Evolutionary conservation across 2,113 vertebrate genomes (phyloP), one percentile per base, ranked within the genome.

Genomic region (Mus pahari): DNA sequence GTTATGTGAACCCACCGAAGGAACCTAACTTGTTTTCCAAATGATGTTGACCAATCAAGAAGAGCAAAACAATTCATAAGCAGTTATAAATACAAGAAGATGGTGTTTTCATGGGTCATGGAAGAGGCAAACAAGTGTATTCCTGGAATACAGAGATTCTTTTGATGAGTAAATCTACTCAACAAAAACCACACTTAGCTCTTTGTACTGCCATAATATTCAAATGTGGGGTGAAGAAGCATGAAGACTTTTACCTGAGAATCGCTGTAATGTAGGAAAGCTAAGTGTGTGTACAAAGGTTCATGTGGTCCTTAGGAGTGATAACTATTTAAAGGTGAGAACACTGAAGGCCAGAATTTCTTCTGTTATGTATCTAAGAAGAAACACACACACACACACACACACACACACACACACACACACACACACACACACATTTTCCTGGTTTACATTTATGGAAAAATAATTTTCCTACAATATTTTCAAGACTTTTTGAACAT

Each of bases 11-110:
- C 8, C 68, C 60, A 78, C 83, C 92, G 82, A 96, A 92, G 48
- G 50, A 71, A 79, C 92, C 39, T 97, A 82, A 89, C 91, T 92
- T 84, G 24, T 53, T 86, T 97, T 96, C 79, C 58, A 95, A 94
- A 94, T 42, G 79, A 86, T 90, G 83, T 83, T 36, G 94, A 78
- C 77, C 77, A 95, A 92, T 87, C 93, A 60, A 5, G 19, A 91
- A 94, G 39, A 28, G 48, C 20, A 84, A 90, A 92, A 53, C 45
- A 93, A 36, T 31, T 83, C 79, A 39, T 66, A 68, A 94, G 82
- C 90, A 96, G 68, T 96, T 96, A 92, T 78, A 92, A 74, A 96
- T 86, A 70, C 81, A 95, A 86, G 88, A 88, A 93, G 94, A 92
- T 79, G 39, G 50, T 91, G 68, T 97, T 68, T 64, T n/a, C 9